Evolutionary conservation across 2,888 invertebrate species (phyloP).

Genomic region (Aspidiotus rigidus): DNA sequence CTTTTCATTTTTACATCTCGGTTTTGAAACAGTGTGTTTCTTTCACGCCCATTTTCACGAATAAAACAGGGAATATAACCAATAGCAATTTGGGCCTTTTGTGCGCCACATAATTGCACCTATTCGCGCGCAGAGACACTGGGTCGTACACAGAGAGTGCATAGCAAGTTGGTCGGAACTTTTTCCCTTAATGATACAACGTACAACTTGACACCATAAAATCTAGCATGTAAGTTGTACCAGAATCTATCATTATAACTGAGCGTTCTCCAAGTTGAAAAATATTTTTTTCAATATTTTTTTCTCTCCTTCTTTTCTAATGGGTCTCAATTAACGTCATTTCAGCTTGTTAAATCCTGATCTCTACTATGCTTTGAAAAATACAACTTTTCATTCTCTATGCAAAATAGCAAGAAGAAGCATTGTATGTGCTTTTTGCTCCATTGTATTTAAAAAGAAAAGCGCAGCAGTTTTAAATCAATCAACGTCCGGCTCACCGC

Average conservation of each 20-base stretch:
- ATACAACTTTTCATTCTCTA: slow-evolving; percentile 26
- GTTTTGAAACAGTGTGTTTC: neutral
- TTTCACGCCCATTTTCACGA: slow-evolving; percentile 31
- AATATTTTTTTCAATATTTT: neutral
- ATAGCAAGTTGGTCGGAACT: too few species aligned
- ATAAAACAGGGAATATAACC: slow-evolving; percentile 23
- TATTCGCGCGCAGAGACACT: neutral
- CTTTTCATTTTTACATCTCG: too few species aligned
- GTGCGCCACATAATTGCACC: neutral
- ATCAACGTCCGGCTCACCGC: slow-evolving; percentile 29
- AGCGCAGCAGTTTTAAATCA: slow-evolving; percentile 26
- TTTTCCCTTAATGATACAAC: too few species aligned
- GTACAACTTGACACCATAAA: too few species aligned
- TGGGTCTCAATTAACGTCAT: slow-evolving; percentile 33
- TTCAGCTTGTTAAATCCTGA: slow-evolving; percentile 29
- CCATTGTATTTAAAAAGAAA: slow-evolving; percentile 30
- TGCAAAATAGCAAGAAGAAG: slow-evolving; percentile 23
- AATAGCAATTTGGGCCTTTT: slow-evolving; percentile 14
- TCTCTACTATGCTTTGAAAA: slow-evolving; percentile 15
- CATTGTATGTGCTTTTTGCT: slow-evolving; percentile 24
- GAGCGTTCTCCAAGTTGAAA: too few species aligned
- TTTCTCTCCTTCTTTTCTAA: slow-evolving; percentile 19
- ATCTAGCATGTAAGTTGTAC: neutral
- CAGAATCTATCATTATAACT: neutral
- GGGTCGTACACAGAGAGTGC: too few species aligned